Percentiles rank a stretch among this genome's conserved stretches.
These are phyloP conservation scores for Colostygia pectinataria DNA, from an alignment of 2,888 invertebrate genomes.

Conservation along the genomic window DNA sequence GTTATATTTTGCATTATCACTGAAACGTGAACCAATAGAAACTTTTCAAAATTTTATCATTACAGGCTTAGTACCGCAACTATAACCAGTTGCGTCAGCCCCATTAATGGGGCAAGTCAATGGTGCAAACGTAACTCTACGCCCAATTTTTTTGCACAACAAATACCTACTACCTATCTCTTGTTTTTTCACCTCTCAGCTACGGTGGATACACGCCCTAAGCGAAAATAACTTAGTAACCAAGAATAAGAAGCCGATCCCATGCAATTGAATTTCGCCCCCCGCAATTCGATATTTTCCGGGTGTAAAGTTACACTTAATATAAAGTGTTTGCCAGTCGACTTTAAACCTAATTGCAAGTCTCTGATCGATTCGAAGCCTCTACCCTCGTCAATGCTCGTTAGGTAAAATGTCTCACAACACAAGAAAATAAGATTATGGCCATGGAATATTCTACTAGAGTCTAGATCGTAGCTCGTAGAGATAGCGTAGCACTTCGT, in stretches of 20 bases:
- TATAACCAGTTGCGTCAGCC: no score
- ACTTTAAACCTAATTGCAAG: constrained; percentile 39
- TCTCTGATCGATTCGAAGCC: constrained; percentile 40
- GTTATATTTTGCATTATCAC: no score
- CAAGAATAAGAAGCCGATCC: constrained; percentile 22
- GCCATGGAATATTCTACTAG: constrained; percentile 26
- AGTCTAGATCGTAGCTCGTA: background rate
- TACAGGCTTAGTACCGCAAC: no score
- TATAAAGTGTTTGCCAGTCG: constrained; percentile 26
- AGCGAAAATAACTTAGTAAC: constrained; percentile 5
- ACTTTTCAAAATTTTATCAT: no score
- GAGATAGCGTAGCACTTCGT: constrained; percentile 14
- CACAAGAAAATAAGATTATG: constrained; percentile 42
- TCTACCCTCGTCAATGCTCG: constrained; percentile 44
- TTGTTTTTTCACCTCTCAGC: no score
- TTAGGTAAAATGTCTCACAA: constrained; percentile 53
- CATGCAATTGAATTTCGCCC: constrained; percentile 18
- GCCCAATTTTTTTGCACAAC: no score
- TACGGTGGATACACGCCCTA: no score
- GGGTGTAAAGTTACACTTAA: constrained; percentile 27
- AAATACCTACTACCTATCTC: no score
- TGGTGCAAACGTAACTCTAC: no score
- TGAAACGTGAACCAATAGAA: no score
- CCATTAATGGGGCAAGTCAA: no score
- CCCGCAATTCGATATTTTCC: constrained; percentile 32